Base-by-base conservation (phyloP, 2,797 vertebrate species). In the Eupleurogrammus muticus region DNA sequence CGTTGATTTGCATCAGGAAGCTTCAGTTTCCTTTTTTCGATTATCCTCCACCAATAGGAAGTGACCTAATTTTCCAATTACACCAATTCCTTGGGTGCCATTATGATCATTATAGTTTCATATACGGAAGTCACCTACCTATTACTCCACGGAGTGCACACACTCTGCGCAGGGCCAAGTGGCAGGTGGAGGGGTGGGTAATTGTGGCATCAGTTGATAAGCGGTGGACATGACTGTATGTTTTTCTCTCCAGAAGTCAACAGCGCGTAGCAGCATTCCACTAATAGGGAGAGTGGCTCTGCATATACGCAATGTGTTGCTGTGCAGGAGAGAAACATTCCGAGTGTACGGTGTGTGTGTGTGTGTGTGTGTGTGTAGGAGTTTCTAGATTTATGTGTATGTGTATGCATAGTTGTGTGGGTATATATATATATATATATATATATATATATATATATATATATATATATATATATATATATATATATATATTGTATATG, bases 281-380 rank as follows among this genome's bases (percentile, higher is more conserved):
- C 92, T 94, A 94, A 94, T 94, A 89, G 87, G 89, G 82, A 90
- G 90, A 92, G 88, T 82, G 86, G 82, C 84, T 91, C 84, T 89
- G 88, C 84, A 91, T 90, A 89, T 90, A 94, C 89, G 90, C 87
- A 90, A 88, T 89, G 90, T 92, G 92, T 92, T 93, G 88, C 87
- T 90, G 90, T 91, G 93, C 91, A 92, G 89, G 89, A 87, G 72
- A 87, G 83, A 87, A 77, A 73, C 70, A 67, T 73, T 80, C 82
- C 83, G 85, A 28, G 38, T 70, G 59, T 69, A n/a, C 58, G 72
- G 54, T 60, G 73, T 75, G 75, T 48, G 54, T 52, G 62, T 77
- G 28, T 70, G 58, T 17, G 66, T 72, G 49, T 66, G 50, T 83
- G 66, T 65, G 66, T 68, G 75, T 64, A 69, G 61, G 62, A 65